Evolutionary conservation across 1,140 invertebrate species (phyloP), one percentile per base, ranked within the genome.

Genomic region (Listronotus bonariensis): DNA sequence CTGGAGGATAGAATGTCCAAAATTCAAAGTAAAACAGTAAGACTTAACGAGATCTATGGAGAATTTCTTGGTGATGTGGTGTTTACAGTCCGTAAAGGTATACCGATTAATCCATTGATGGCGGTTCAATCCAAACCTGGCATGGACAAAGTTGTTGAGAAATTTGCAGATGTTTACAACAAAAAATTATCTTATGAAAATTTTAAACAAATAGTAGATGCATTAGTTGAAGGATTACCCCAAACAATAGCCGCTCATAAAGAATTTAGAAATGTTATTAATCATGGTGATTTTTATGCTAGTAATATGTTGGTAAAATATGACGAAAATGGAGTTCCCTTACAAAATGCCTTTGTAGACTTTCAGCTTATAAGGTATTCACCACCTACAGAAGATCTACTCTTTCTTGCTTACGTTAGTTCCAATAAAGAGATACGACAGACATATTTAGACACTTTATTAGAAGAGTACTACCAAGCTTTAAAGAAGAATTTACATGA

Each of bases 341-440:
- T 20, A 8, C 15, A 20, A 6, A 43, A 8, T 43, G 10, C 10
- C 2, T 18, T 48, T 6, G 45, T 48, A 17, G 45, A 48, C 18
- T 48, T 48, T 48, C 45, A 48, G 18, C 3, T 18, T 20, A 20
- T 48, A 9, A 48, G 45, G 45, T 48, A 48, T 20, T 6, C 45
- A 3, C 45, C 18, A 26, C 45, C 45, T 9, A 20, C 18, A 20
- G 10, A 18, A 12, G 45, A 48, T 20, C 18, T 26, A 8, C 18
- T 48, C 6, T 48, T 48, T 20, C 15, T 48, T 10, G 18, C 8
- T 11, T 48, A 48, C 12, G 45, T 26, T 1, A 48, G 45, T 26
- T 6, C 45, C 2, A 6, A 20, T 48, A 48, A 48, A 48, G 0
- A 18, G 1, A 17, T 20, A 18, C 6, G 45, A 12, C 14, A 48